Base-by-base conservation (phyloP, 2,888 invertebrate genomes). In the Pomacea canaliculata region DNA sequence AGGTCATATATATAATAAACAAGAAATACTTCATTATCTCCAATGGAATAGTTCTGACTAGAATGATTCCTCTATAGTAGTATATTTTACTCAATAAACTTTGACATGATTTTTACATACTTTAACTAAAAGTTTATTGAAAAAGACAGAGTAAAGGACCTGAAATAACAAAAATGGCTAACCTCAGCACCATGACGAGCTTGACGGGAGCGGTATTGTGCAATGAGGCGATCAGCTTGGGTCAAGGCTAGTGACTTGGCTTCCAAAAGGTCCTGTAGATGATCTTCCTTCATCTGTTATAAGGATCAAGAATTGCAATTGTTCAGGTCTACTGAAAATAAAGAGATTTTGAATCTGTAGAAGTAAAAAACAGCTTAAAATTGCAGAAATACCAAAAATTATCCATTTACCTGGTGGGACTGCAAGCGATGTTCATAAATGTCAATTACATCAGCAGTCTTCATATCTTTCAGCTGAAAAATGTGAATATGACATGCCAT, bases 151-250 rank as follows among this genome's bases (percentile, higher is more conserved):
- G 37, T 37, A 1, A 37, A 37, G 37, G 37, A 37, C 37, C 37
- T 5, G 37, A 37, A 37, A 37, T 37, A 37, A 37, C 5, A 37
- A 37, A 10, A 56, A 0, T 56, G 51, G 3, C 80, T 71, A 73
- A 88, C 90, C 89, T 90, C 90, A 9, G 88, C 87, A 49, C 88
- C 89, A 65, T 85, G 82, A 69, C 88, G 84, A 9, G 87, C 90
- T 62, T 87, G 83, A n/a, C 86, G 80, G 12, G 86, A 83, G 48
- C 89, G 77, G 77, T 88, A 87, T 82, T 90, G 88, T 5, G 87
- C 79, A 27, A 91, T 86, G 51, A 91, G 85, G 37, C 89, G 79
- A 82, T 91, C 91, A 56, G 90, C 89, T 80, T 91, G 91, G 1
- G 84, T 82, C 63, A 91, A 79, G 1, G 90, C 90, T 67, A 89